Evolutionary conservation across 2,888 invertebrate genomes (phyloP).

Genomic region (Agonum fuliginosum): DNA sequence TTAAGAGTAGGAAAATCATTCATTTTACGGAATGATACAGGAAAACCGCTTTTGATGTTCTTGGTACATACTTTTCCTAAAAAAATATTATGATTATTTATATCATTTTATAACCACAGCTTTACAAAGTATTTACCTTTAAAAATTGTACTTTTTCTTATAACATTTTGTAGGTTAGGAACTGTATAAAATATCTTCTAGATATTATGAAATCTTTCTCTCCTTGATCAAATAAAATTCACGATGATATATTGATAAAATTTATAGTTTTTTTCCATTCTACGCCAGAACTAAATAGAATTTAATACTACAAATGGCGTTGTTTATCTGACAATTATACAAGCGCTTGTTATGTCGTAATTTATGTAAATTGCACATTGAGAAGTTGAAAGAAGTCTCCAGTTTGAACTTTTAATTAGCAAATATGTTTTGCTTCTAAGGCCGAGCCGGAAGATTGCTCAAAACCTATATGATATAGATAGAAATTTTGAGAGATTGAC

Average conservation of each 20-base stretch:
- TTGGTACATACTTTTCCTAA: neutral
- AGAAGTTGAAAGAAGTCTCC: conserved; percentile 15
- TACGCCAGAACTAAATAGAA: conserved; percentile 20
- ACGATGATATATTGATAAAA: too few species aligned
- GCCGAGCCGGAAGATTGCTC: conserved; percentile 9
- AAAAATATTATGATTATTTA: neutral
- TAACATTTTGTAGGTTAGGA: too few species aligned
- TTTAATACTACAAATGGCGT: conserved; percentile 33
- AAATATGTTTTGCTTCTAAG: conserved; percentile 31
- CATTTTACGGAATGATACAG: too few species aligned
- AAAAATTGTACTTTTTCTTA: too few species aligned
- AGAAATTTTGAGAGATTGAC: conserved; percentile 11
- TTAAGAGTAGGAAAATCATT: too few species aligned
- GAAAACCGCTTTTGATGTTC: conserved; percentile 1
- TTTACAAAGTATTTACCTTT: neutral
- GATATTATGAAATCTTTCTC: too few species aligned
- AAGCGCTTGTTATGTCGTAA: conserved; percentile 34
- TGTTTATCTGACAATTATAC: conserved; percentile 47
- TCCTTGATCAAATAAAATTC: too few species aligned
- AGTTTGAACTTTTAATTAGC: conserved; percentile 43
- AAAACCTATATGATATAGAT: conserved; percentile 8
- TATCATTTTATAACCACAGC: neutral
- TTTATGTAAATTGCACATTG: conserved; percentile 19
- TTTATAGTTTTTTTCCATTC: conserved; percentile 1
- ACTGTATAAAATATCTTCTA: too few species aligned